Evolutionary conservation across 2,113 vertebrate genomes (phyloP), one percentile per base, ranked within the genome.

Genomic region (Podarcis raffonei): DNA sequence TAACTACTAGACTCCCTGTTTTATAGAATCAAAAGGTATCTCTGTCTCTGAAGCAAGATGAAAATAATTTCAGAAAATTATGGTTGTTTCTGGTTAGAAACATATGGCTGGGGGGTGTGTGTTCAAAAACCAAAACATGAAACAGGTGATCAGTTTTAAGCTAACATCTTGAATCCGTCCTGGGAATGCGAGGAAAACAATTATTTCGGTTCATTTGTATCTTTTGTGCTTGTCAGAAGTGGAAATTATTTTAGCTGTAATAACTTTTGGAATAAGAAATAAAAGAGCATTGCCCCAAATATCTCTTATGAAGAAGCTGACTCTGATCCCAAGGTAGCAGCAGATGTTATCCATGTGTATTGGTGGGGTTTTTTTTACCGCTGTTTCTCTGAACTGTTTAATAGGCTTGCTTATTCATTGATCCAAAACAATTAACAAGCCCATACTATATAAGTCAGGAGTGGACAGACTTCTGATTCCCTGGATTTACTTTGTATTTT

Each of bases 61-160:
- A 72, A 79, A 92, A 82, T 3, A 2, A 77, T 75, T 62, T 86
- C 4, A 0, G 1, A 65, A 81, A 23, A 42, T 77, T 90, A 86
- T 5, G 42, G 62, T 77, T 30, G 32, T 84, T n/a, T 89, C n/a
- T 71, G 6, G 1, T 42, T 74, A 25, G 30, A 81, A 82, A 15
- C 1, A 39, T 84, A 57, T 8, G 48, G 16, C 15, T 8, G 9
- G 42, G 42, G 42, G 42, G 42, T 22, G 22, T n/a, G n/a, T n/a
- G 1, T 59, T 42, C 57, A 3, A 20, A 62, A 69, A 69, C 32
- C 23, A 57, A 30, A 75, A 27, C 66, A 84, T 0, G 4, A 32
- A 90, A n/a, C 87, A 75, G 81, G 85, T 86, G 57, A 72, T 90
- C 35, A 87, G 18, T 30, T 81, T 23, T 22, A 23, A 57, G 37